A percentile compares a stretch with the other conserved stretches of the same genome.
Evolutionary conservation across 2,113 vertebrate species (phyloP).

Genomic region (Mesitornis unicolor): DNA sequence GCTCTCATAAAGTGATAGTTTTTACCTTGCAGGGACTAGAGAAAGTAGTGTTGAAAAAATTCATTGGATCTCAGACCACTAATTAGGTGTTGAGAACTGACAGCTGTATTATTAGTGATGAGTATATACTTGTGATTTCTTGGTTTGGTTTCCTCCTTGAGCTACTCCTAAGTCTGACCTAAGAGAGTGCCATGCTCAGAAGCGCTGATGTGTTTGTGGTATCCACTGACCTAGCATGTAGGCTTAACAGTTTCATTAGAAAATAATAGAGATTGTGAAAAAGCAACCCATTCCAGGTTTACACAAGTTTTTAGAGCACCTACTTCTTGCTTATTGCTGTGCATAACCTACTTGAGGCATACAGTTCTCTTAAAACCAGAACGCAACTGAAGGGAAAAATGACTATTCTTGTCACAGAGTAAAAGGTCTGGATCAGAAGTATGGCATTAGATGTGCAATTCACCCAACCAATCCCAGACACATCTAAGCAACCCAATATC

Average conservation of each 20-base stretch:
- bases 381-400: too few species aligned
- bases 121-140: neutral
- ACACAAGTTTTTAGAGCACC: too few species aligned
- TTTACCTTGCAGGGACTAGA: neutral
- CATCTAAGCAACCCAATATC: neutral
- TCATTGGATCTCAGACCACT: neutral
- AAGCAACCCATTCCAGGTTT: too few species aligned
- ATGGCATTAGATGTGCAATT: neutral
- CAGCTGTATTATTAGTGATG: neutral
- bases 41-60: neutral
- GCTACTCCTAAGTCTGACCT: neutral
- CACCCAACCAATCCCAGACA: neutral
- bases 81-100: neutral
- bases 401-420: neutral
- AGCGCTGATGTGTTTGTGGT: neutral
- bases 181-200: neutral
- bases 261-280: too few species aligned
- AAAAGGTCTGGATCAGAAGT: neutral
- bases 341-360: too few species aligned
- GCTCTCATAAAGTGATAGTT: neutral
- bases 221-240: too few species aligned
- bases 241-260: too few species aligned
- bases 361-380: too few species aligned
- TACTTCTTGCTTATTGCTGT: too few species aligned
- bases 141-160: neutral